A percentile compares a stretch with the other conserved stretches of the same genome.
These are phyloP conservation scores for Ypsolopha scabrella DNA, from an alignment of 2,888 invertebrate genomes.

Conservation along the genomic window DNA sequence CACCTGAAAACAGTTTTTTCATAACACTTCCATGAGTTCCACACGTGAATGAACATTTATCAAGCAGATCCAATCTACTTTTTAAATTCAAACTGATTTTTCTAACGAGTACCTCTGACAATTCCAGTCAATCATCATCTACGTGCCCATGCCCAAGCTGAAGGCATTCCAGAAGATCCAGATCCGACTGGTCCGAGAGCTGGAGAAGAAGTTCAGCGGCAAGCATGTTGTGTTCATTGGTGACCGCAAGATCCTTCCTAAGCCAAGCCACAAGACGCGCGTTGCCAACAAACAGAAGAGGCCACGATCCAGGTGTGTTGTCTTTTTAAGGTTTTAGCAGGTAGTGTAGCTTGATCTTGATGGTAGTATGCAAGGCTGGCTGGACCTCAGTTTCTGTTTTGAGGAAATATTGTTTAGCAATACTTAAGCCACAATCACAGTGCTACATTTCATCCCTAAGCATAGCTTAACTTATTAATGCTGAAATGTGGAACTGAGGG, in stretches of 20 bases:
- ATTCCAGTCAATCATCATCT: constrained; percentile 94
- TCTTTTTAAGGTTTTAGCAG: not conserved
- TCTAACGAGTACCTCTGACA: not conserved
- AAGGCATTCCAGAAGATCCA: constrained; percentile 98
- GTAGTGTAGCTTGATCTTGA: not conserved
- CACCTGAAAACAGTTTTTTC: too few species aligned
- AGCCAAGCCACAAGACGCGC: constrained; percentile 95
- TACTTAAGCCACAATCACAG: too few species aligned
- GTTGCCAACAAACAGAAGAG: constrained; percentile 82
- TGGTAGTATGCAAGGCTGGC: not conserved
- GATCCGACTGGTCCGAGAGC: constrained; percentile 93
- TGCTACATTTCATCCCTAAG: too few species aligned
- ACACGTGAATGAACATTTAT: too few species aligned
- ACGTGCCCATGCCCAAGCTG: constrained; percentile 98
- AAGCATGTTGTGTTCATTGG: constrained; percentile 99
- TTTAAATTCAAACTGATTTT: too few species aligned
- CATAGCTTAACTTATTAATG: too few species aligned
- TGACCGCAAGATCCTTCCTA: constrained; percentile 96
- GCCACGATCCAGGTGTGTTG: constrained; percentile 72
- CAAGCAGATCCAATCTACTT: too few species aligned
- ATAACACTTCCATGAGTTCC: too few species aligned
- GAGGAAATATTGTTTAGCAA: too few species aligned
- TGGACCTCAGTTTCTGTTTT: too few species aligned
- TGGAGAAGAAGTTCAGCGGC: constrained; percentile 99
- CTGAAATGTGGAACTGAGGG: too few species aligned